Base-by-base conservation (phyloP, 2,888 invertebrate species). In the Aphodius sticticus region DNA sequence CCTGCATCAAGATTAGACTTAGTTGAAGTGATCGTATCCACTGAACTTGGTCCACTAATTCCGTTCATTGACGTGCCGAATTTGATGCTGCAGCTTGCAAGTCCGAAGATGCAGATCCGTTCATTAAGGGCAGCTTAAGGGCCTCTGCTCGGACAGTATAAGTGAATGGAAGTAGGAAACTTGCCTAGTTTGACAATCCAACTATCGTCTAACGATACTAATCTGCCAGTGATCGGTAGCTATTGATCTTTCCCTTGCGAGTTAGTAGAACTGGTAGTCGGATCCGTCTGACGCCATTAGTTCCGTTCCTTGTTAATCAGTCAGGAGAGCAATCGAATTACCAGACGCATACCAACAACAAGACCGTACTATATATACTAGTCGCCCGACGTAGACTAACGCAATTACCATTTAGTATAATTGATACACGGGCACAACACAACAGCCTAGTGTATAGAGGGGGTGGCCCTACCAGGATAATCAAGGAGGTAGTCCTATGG, bases 321-420 rank as follows among this genome's bases (percentile, higher is more conserved):
- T 12, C 74, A 35, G 74, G 74, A 74, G 74, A 74, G 74, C 74
- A 74, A 74, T 74, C 74, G 74, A 74, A 74, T 74, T 74, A 74
- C 74, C 53, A 7, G 36, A 26, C 74, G 74, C 74, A 37, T 36
- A 74, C 74, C 26, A 74, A 74, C 35, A 35, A 74, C 74, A 37
- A 37, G 35, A 74, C 35, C 74, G 74, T 35, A 74, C 74, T 26
- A 53, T 12, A 5, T 12, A 53, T 53, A 53, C 53, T 12, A 53
- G 74, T 35, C 37, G 36, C 74, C 35, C 74, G 71, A 3, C 71
- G 71, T 71, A 35, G 26, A 35, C 71, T 71, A 71, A 71, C 71
- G 71, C 71, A 71, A 71, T 71, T 74, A 74, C 9, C n/a, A 35
- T 74, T 74, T 74, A 74, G 36, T 74, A 74, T 74, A 74, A 74